phyloP scores from a whole-genome alignment of 2,113 vertebrate genomes.

The Sialia sialis region DNA sequence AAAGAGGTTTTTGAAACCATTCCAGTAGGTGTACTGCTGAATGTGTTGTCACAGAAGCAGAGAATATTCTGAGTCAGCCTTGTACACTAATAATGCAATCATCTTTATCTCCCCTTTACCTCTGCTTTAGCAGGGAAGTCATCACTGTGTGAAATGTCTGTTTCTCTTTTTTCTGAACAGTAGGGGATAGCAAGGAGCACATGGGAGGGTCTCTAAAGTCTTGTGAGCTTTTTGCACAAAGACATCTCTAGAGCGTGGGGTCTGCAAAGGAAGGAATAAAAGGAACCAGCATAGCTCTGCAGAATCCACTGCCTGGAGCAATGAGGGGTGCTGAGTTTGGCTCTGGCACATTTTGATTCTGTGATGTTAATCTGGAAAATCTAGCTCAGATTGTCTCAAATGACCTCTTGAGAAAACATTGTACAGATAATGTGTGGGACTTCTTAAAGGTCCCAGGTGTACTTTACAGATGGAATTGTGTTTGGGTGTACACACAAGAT shows the following conservation, averaged over 20 bases:
- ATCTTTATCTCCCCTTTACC: neutral
- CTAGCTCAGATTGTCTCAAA: neutral
- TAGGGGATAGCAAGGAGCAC: rapidly evolving
- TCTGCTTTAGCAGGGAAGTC: neutral
- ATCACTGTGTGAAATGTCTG: neutral
- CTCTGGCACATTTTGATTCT: neutral
- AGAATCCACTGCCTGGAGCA: neutral
- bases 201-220: neutral
- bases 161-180: neutral
- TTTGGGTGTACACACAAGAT: rapidly evolving
- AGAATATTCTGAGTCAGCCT: neutral
- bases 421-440: rapidly evolving
- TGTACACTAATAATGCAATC: neutral
- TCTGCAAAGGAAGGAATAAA: neutral
- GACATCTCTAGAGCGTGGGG: rapidly evolving
- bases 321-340: neutral
- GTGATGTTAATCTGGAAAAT: neutral
- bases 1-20: neutral
- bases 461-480: neutral
- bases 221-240: neutral
- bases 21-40: neutral
- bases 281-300: rapidly evolving
- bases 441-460: neutral
- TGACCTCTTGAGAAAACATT: neutral
- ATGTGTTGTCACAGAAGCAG: neutral